These are phyloP conservation scores for Poecilia gillii DNA, from an alignment of 2,797 vertebrate species.

Conservation along the genomic window DNA sequence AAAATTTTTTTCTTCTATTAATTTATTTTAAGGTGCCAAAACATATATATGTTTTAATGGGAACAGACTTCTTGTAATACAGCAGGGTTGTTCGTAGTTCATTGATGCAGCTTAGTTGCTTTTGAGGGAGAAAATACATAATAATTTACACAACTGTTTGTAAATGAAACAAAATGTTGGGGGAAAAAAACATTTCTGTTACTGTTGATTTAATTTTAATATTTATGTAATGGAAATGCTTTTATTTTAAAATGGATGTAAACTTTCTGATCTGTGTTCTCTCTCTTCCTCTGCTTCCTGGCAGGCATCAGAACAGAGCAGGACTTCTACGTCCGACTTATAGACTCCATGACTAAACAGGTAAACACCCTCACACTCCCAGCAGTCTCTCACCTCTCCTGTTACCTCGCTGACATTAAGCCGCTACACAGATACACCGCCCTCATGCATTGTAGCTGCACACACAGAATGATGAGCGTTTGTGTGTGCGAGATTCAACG, in stretches of 20 bases:
- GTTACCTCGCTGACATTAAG: slow-evolving; percentile 69
- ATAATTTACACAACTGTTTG: not conserved
- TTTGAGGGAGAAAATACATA: not conserved
- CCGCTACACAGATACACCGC: slow-evolving; percentile 60
- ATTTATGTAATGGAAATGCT: slow-evolving; percentile 10
- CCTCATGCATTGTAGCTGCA: slow-evolving; percentile 41
- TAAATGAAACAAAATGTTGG: not conserved
- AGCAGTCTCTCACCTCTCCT: slow-evolving; percentile 62
- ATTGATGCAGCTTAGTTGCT: not conserved
- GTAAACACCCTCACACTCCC: slow-evolving; percentile 47
- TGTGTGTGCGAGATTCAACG: slow-evolving; percentile 33
- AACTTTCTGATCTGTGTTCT: slow-evolving; percentile 6
- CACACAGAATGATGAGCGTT: slow-evolving; percentile 26
- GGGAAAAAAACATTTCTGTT: not conserved
- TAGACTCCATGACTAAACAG: slow-evolving; percentile 86
- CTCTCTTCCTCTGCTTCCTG: slow-evolving; percentile 23
- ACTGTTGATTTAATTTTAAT: not conserved
- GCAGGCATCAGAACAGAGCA: slow-evolving; percentile 84
- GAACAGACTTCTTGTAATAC: not conserved
- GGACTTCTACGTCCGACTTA: slow-evolving; percentile 96
- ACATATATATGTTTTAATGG: not conserved
- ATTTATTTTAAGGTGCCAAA: not conserved
- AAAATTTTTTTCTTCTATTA: too few relatives aligned
- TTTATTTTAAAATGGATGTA: not conserved
- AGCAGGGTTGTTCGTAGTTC: not conserved